Conservation (phyloP, 2,113 vertebrate species). For the Equus przewalskii region DNA sequence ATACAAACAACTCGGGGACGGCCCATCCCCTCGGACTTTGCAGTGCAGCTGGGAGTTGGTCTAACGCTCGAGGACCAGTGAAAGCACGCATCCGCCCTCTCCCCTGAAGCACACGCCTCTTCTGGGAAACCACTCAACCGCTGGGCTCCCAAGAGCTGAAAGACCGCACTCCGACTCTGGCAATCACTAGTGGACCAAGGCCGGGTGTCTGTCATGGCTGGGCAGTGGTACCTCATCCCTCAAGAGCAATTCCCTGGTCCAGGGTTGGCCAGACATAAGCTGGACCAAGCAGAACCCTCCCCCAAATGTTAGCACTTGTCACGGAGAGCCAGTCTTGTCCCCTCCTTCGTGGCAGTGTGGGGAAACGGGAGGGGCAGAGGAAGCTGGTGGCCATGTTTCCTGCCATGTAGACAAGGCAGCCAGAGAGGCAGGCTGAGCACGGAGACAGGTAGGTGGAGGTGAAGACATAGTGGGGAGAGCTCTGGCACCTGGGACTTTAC, state of each 20-base stretch:
- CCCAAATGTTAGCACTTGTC: neutral
- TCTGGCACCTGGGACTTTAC: fast-evolving
- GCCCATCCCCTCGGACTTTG: fast-evolving
- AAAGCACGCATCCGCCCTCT: fast-evolving
- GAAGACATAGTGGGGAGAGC: neutral
- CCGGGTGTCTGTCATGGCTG: neutral
- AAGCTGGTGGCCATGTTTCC: fast-evolving
- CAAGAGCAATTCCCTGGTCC: neutral
- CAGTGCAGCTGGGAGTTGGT: fast-evolving
- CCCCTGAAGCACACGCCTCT: neutral
- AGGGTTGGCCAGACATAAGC: neutral
- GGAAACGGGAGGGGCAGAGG: neutral
- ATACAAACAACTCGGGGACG: fast-evolving
- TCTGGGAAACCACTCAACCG: neutral
- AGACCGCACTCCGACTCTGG: neutral
- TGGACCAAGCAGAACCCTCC: neutral
- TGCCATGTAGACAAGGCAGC: neutral
- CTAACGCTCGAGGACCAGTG: no score
- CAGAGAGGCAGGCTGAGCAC: fast-evolving
- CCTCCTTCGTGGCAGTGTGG: neutral
- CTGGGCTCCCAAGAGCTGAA: neutral
- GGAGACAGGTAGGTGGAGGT: fast-evolving
- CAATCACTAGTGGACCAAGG: neutral
- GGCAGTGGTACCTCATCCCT: neutral
- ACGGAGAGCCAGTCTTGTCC: neutral